phyloP scores from a whole-genome alignment of 2,113 vertebrate species.

The Bubo blakistoni region DNA sequence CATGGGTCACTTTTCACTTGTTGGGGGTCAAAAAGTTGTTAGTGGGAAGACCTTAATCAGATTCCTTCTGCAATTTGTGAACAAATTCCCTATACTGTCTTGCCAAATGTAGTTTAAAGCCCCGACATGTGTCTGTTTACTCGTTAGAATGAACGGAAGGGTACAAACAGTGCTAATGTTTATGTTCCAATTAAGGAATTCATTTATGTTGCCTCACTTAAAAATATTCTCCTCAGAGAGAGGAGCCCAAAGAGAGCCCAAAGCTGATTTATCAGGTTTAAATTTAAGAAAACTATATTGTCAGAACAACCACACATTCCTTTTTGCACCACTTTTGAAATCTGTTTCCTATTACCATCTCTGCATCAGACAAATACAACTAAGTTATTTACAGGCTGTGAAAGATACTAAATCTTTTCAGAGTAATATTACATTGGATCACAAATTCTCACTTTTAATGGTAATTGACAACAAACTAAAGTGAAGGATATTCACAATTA shows the following conservation, averaged over 20 bases:
- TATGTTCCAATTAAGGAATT: constrained; percentile 21
- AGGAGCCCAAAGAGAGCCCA: background rate
- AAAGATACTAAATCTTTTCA: constrained; percentile 67
- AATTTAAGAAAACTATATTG: constrained; percentile 62
- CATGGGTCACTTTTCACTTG: background rate
- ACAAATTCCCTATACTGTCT: background rate
- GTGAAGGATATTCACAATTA: constrained; percentile 49
- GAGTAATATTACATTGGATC: constrained; percentile 53
- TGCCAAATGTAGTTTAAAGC: background rate
- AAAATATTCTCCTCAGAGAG: constrained; percentile 19
- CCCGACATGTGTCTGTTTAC: background rate
- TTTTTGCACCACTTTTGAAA: constrained; percentile 53
- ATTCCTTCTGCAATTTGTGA: background rate
- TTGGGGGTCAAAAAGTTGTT: background rate
- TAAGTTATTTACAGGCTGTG: constrained; percentile 70
- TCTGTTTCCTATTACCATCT: constrained; percentile 61
- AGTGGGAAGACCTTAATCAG: background rate
- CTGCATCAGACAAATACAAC: constrained; percentile 64
- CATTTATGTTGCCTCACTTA: background rate
- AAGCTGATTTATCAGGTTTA: constrained; percentile 51
- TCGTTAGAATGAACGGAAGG: background rate
- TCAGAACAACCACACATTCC: constrained; percentile 57
- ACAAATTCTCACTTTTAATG: constrained; percentile 67
- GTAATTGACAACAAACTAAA: constrained; percentile 57
- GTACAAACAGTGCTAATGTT: constrained; percentile 9